phyloP scores from a whole-genome alignment of 2,113 vertebrate species.

The Platysternon megacephalum region DNA sequence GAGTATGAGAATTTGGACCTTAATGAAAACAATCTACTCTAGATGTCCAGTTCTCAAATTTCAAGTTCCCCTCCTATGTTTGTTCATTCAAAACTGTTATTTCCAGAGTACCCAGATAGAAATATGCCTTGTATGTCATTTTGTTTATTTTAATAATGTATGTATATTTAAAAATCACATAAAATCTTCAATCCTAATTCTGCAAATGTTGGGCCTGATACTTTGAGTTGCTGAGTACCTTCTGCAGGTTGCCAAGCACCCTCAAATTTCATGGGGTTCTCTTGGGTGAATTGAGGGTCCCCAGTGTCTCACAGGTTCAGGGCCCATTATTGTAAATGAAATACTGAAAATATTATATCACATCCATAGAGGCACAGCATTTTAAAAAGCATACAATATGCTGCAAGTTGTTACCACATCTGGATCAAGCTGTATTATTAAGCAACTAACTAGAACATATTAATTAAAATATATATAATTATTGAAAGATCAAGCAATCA shows the following conservation, averaged over 20 bases:
- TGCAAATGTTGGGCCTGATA: not conserved
- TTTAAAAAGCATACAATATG: not conserved
- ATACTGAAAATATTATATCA: not conserved
- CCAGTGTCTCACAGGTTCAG: not conserved
- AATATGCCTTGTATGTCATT: not conserved
- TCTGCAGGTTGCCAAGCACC: not conserved
- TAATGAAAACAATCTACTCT: fast-evolving
- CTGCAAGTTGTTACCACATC: not conserved
- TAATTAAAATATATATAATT: not conserved
- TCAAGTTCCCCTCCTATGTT: not conserved
- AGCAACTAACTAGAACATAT: not conserved
- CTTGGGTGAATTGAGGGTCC: not conserved
- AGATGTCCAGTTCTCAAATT: not conserved
- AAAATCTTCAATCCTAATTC: not conserved
- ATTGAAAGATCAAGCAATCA: not conserved
- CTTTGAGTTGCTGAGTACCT: not conserved
- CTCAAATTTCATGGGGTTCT: not conserved
- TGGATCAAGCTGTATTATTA: not conserved
- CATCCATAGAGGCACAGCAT: not conserved
- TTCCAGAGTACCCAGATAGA: not conserved
- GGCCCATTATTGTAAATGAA: not conserved
- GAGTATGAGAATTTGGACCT: not conserved
- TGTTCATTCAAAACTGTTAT: not conserved
- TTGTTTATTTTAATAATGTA: not conserved
- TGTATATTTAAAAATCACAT: not conserved